A percentile compares a stretch with the other conserved stretches of the same genome.
phyloP scores from a whole-genome alignment of 2,797 vertebrate genomes.

The Periophthalmus magnuspinnatus region DNA sequence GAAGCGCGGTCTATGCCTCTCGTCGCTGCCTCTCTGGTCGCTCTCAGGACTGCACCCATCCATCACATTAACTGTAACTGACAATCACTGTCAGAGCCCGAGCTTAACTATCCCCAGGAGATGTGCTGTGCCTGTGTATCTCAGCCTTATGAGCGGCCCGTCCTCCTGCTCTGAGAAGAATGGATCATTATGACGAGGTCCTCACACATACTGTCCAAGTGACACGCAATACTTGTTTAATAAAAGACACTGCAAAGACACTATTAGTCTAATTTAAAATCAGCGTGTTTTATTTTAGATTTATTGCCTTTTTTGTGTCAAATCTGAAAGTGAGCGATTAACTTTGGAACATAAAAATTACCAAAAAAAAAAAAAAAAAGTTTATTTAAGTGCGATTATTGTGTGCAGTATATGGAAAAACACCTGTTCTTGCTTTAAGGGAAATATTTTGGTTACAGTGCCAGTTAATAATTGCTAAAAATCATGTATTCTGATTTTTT shows the following conservation, averaged over 20 bases:
- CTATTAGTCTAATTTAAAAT: neutral
- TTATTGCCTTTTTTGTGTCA: too few species aligned
- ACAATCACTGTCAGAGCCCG: slow-evolving; percentile 49
- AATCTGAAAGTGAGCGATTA: too few species aligned
- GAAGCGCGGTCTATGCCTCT: neutral
- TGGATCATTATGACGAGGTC: slow-evolving; percentile 42
- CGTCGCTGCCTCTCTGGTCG: slow-evolving; percentile 4
- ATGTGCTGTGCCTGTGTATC: slow-evolving; percentile 19
- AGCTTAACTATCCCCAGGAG: slow-evolving; percentile 40
- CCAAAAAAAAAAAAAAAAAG: too few species aligned
- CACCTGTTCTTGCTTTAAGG: too few species aligned
- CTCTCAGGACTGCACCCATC: slow-evolving; percentile 34
- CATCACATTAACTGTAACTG: slow-evolving; percentile 50
- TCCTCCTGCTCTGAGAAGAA: slow-evolving; percentile 23
- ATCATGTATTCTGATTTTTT: too few species aligned
- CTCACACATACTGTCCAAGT: slow-evolving; percentile 10
- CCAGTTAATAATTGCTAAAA: too few species aligned
- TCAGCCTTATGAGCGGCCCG: slow-evolving; percentile 16
- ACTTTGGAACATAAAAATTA: too few species aligned
- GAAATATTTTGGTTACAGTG: too few species aligned
- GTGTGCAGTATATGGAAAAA: too few species aligned
- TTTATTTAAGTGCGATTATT: too few species aligned
- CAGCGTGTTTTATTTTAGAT: too few species aligned
- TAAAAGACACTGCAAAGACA: neutral
- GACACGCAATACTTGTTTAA: neutral